phyloP scores from a whole-genome alignment of 2,888 invertebrate species.

The Coecobrya sp. region DNA sequence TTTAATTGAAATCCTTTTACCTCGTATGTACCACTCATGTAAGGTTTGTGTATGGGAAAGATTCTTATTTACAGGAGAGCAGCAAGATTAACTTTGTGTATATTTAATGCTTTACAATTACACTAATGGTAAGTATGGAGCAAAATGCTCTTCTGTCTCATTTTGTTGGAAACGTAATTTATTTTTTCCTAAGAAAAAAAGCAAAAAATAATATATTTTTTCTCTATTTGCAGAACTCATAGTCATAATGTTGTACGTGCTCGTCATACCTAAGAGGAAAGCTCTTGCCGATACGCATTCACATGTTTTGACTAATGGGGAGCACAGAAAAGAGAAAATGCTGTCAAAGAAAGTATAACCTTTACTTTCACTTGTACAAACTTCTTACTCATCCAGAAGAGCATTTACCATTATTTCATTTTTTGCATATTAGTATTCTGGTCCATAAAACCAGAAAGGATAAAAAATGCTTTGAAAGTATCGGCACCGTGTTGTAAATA shows the following conservation, averaged over 20 bases:
- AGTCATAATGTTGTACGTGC: not conserved
- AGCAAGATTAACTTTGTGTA: slow-evolving; percentile 35
- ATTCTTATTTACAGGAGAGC: not conserved
- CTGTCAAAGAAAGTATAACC: not conserved
- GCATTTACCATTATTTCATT: not conserved
- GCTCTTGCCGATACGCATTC: not conserved
- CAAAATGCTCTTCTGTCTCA: slow-evolving; percentile 47
- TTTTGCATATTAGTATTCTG: not conserved
- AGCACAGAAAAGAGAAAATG: not conserved
- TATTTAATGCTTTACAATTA: slow-evolving; percentile 38
- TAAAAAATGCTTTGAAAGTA: not conserved
- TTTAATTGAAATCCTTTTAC: slow-evolving; percentile 57
- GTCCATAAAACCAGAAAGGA: not conserved
- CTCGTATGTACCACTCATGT: not conserved
- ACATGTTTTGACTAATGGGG: slow-evolving; percentile 34
- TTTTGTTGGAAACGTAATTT: slow-evolving; percentile 55
- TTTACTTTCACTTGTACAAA: slow-evolving; percentile 32
- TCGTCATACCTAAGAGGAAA: not conserved
- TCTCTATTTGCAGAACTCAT: not conserved
- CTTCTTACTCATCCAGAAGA: not conserved
- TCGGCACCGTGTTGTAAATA: not conserved
- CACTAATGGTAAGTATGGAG: slow-evolving; percentile 27
- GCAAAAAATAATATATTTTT: slow-evolving; percentile 8
- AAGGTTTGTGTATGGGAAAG: not conserved
- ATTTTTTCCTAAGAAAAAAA: not conserved